Evolutionary conservation across 2,113 vertebrate species (phyloP), one percentile per base, ranked within the genome.

Genomic region (Aldabrachelys gigantea): DNA sequence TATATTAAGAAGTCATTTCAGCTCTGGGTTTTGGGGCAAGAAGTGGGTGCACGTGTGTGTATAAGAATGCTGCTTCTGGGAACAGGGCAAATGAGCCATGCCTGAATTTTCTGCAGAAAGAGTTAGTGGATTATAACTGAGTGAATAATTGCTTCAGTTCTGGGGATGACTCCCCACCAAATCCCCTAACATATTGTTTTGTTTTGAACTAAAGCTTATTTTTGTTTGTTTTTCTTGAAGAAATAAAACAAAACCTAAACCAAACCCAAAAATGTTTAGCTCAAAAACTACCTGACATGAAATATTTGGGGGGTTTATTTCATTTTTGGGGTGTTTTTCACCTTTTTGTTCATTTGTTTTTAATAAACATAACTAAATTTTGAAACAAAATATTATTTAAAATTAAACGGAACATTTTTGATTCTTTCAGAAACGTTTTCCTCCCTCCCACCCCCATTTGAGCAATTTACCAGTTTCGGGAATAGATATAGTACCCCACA

Each of bases 31-130:
- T 72, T 84, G 10, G 88, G 69, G 1, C 1, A 10, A 90, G 59
- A 89, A 54, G 7, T 69, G 62, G 65, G n/a, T 10, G 17, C 4
- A n/a, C 19, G 8, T 21, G 65, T 69, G 35, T n/a, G 25, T 29
- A 54, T 54, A 35, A 87, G 25, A 59, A 41, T 6, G 14, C n/a
- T 57, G 6, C 49, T 25, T 10, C 31, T 82, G 5, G 3, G 25
- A 92, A 93, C 41, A 86, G 80, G 14, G 16, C 65, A 94, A 69
- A 11, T 0, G 82, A 8, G 6, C 79, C 10, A 81, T 38, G 81
- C 56, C 47, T 72, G 72, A 87, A 76, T 90, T 96, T 90, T 84
- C 82, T 84, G 29, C 82, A 72, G n/a, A 72, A 59, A 11, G n/a
- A n/a, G 19, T 10, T 72, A 19, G 65, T 72, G 65, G 65, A 72